Conservation (phyloP, 2,888 invertebrate species). For the Caenorhabditis zanzibari region DNA sequence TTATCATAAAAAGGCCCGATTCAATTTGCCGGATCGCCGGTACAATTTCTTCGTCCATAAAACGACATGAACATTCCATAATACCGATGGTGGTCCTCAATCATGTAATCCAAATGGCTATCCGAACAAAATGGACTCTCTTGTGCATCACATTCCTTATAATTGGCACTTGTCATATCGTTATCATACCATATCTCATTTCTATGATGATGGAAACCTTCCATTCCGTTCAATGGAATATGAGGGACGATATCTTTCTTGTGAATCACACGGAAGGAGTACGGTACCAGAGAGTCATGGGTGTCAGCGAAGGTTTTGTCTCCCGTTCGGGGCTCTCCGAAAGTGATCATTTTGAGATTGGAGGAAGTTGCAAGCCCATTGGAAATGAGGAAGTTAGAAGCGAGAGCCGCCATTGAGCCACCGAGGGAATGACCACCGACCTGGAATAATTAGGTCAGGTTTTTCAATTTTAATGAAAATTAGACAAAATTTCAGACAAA, state of each 20-base stretch:
- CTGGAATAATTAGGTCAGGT: conserved; percentile 17
- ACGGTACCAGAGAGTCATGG: conserved; percentile 69
- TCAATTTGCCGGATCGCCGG: conserved; percentile 61
- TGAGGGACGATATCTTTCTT: conserved; percentile 72
- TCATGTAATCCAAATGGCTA: conserved; percentile 48
- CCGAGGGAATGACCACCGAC: conserved; percentile 75
- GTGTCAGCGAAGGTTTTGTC: conserved; percentile 71
- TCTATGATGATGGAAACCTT: conserved; percentile 71
- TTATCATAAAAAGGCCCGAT: background rate
- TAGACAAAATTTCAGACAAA: too few species aligned
- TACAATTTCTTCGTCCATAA: conserved; percentile 58
- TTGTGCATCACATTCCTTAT: conserved; percentile 66
- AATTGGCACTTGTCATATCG: conserved; percentile 71
- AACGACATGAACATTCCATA: conserved; percentile 61
- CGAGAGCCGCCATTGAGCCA: conserved; percentile 76
- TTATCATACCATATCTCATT: conserved; percentile 77
- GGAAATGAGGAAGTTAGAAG: conserved; percentile 67
- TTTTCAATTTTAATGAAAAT: background rate
- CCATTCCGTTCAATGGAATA: conserved; percentile 69
- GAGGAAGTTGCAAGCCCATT: conserved; percentile 52
- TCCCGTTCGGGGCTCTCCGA: conserved; percentile 78
- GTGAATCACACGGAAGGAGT: conserved; percentile 73
- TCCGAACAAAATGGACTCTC: conserved; percentile 69
- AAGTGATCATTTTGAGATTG: conserved; percentile 73
- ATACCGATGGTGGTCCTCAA: conserved; percentile 57